phyloP scores from a whole-genome alignment of 1,140 invertebrate genomes.

The Branchinecta lindahli region DNA sequence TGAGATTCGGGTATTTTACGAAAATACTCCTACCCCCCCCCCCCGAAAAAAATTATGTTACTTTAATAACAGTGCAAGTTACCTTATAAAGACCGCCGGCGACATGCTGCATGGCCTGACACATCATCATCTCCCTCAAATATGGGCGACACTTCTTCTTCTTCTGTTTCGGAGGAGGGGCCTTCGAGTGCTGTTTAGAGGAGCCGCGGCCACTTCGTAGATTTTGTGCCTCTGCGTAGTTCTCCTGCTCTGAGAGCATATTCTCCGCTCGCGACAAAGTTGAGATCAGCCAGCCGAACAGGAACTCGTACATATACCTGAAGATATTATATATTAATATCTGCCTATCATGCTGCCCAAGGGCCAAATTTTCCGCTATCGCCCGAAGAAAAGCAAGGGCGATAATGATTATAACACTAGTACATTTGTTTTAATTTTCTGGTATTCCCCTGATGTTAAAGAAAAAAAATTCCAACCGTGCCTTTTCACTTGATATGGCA shows the following conservation, averaged over 20 bases:
- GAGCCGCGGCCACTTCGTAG: slow-evolving; percentile 21
- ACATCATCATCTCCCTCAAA: slow-evolving; percentile 62
- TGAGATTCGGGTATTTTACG: too few species aligned
- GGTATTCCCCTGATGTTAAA: too few species aligned
- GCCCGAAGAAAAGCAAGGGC: too few species aligned
- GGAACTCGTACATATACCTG: slow-evolving; percentile 85
- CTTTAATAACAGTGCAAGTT: slow-evolving; percentile 16
- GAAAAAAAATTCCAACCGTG: too few species aligned
- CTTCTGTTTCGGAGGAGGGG: slow-evolving; percentile 26
- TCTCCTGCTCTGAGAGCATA: slow-evolving; percentile 60
- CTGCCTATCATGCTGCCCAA: not conserved
- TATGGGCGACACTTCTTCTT: slow-evolving; percentile 45
- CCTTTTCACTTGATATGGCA: too few species aligned
- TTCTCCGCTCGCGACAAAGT: slow-evolving; percentile 74
- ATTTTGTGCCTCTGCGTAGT: slow-evolving; percentile 31
- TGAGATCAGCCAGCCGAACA: slow-evolving; percentile 84
- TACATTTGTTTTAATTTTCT: too few species aligned
- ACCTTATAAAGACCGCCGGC: slow-evolving; percentile 91
- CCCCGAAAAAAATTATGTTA: too few species aligned
- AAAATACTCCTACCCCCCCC: too few species aligned
- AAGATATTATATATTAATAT: slow-evolving; percentile 11
- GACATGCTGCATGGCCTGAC: slow-evolving; percentile 79
- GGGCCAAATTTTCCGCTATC: too few species aligned
- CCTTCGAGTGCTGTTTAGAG: slow-evolving; percentile 21
- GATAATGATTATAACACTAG: too few species aligned